Percentiles rank a stretch among this genome's conserved stretches.
These are phyloP conservation scores for Dilophus febrilis DNA, from an alignment of 2,888 invertebrate species.

Conservation along the genomic window DNA sequence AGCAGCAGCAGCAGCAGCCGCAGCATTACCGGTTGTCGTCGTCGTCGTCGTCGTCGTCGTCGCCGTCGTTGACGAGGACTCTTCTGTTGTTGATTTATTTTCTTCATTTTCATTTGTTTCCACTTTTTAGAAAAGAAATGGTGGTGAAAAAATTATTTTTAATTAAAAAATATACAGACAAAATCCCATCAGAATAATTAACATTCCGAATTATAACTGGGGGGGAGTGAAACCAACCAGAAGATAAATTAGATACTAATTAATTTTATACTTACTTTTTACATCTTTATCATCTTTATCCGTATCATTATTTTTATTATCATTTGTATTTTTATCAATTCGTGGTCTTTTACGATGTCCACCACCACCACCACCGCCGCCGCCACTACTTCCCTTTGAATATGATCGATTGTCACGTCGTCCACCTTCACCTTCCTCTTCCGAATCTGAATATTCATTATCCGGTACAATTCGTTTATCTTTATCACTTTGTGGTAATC, in stretches of 20 bases:
- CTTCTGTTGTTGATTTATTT: constrained; percentile 27
- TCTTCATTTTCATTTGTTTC: constrained; percentile 5
- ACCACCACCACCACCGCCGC: constrained; percentile 39
- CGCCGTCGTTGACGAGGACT: too few species aligned
- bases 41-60: too few species aligned
- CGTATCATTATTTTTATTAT: constrained; percentile 3
- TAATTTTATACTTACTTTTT: constrained; percentile 34
- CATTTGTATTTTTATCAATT: constrained; percentile 40
- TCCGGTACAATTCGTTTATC: constrained; percentile 92
- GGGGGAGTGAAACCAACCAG: too few species aligned
- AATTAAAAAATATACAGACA: too few species aligned
- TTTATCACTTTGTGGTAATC: constrained; percentile 62
- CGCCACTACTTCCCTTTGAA: constrained; percentile 36
- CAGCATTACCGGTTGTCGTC: too few species aligned
- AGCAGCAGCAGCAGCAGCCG: too few species aligned
- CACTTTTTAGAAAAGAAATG: constrained; percentile 1
- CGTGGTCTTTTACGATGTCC: constrained; percentile 53
- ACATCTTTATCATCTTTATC: constrained; percentile 42
- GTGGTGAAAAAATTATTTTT: background rate
- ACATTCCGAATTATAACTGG: too few species aligned
- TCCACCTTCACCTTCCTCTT: constrained; percentile 63
- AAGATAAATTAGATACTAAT: too few species aligned
- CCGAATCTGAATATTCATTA: constrained; percentile 85
- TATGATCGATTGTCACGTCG: constrained; percentile 46
- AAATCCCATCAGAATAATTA: too few species aligned